Base-by-base conservation (phyloP, 2,113 vertebrate species). In the Odontophorus gujanensis region DNA sequence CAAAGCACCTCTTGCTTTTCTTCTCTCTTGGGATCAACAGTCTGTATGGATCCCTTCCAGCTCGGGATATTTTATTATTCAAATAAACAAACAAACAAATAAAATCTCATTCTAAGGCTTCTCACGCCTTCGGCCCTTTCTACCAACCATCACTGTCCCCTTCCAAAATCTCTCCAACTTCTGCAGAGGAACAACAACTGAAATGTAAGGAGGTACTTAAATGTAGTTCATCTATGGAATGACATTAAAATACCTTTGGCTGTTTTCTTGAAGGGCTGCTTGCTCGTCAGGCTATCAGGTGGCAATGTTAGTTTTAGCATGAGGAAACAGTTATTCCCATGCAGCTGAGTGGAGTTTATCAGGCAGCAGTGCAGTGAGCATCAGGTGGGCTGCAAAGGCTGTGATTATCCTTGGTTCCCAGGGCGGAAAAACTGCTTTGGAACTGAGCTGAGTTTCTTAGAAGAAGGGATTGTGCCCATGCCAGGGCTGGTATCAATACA, bases 341-440 rank as follows among this genome's bases (percentile, higher is more conserved):
- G 66, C 11, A 6, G 38, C 83, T 19, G 51, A 67, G 69, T 43
- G 5, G 81, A 28, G 66, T 63, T 65, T 79, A 48, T 68, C 6
- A 3, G 85, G 57, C 71, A 91, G 85, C 62, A 51, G 38, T 0
- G 0, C 9, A 32, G 36, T 57, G 76, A 85, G 82, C 62, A 73
- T 71, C 0, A 4, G 43, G 48, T 57, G 83, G 74, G 74, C 30
- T 93, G 81, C 66, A 42, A 72, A 79, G 62, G 36, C n/a, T 66
- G 66, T 11, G 69, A 90, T 77, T 79, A 68, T 28, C 67, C 8
- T 38, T 32, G 45, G 55, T 74, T 95, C 78, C 78, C 91, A 93
- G 91, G 83, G 69, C 9, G 19, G 55, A 76, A 84, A 81, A 86
- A 32, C 30, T 65, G 43, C 86, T 84, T 93, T 86, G 89, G 89